Percentiles rank a stretch among this genome's conserved stretches.
phyloP scores from a whole-genome alignment of 2,113 vertebrate species.

The Felis chaus region DNA sequence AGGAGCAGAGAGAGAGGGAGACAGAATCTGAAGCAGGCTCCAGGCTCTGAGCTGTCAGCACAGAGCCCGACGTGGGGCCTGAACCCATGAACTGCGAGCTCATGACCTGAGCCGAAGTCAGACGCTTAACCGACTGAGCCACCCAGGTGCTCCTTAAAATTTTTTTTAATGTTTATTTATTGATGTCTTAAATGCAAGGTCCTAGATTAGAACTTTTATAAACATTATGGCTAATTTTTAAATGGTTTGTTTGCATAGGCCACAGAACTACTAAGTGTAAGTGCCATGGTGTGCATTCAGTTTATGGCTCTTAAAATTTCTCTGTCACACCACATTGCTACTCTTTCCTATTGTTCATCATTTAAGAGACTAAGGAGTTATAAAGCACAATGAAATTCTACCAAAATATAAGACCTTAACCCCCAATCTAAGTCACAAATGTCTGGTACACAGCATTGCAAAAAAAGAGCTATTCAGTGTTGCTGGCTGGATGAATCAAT shows the following conservation, averaged over 20 bases:
- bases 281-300: not conserved
- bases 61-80: too few species aligned
- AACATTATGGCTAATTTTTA: constrained; percentile 17
- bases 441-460: not conserved
- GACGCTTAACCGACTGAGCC: too few species aligned
- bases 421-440: not conserved
- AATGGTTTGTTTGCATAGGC: not conserved
- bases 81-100: too few species aligned
- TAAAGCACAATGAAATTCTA: not conserved
- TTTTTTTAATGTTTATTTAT: not conserved
- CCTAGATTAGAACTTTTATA: not conserved
- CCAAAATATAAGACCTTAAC: not conserved
- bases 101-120: too few species aligned
- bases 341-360: not conserved
- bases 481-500: not conserved
- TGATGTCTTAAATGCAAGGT: not conserved
- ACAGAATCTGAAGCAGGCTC: too few species aligned
- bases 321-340: not conserved
- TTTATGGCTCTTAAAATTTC: not conserved
- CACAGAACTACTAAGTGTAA: not conserved
- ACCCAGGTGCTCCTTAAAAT: too few species aligned
- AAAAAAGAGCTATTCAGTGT: not conserved
- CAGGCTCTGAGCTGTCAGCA: too few species aligned
- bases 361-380: not conserved
- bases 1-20: too few species aligned